Conservation (phyloP, 1,140 invertebrate genomes). For the Prorops nasuta region DNA sequence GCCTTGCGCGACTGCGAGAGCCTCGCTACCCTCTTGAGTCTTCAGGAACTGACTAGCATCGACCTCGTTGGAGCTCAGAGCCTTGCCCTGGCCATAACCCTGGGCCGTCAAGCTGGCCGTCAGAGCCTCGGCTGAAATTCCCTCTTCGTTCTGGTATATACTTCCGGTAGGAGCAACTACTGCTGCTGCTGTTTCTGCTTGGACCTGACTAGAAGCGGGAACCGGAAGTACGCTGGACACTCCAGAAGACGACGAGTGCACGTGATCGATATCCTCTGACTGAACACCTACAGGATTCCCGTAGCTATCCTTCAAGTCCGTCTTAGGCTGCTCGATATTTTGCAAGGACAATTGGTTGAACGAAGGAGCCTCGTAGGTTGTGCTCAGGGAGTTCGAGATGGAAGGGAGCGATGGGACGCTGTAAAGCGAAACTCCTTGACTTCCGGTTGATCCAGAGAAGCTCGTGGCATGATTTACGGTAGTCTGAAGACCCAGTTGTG, state of each 20-base stretch:
- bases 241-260: slow-evolving; percentile 4
- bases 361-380: slow-evolving; percentile 22
- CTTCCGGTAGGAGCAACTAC: no score
- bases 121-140: slow-evolving; percentile 27
- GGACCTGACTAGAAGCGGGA: slow-evolving; percentile 1
- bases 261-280: slow-evolving; percentile 19
- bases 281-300: slow-evolving; percentile 38
- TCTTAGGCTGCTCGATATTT: slow-evolving; percentile 30
- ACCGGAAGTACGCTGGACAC: neutral
- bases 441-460: neutral
- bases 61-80: slow-evolving; percentile 27
- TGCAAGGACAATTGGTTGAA: slow-evolving; percentile 41
- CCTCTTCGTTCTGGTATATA: slow-evolving; percentile 9
- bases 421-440: slow-evolving; percentile 13
- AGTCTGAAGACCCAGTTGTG: slow-evolving; percentile 2
- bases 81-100: slow-evolving; percentile 32
- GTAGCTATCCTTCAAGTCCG: slow-evolving; percentile 47
- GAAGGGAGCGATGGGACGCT: slow-evolving; percentile 12
- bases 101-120: slow-evolving; percentile 33
- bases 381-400: slow-evolving; percentile 9
- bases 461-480: slow-evolving; percentile 5
- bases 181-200: no score
- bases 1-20: slow-evolving; percentile 35
- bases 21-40: slow-evolving; percentile 36
- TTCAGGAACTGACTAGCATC: slow-evolving; percentile 42